These are phyloP conservation scores for Strix uralensis DNA, from an alignment of 2,113 vertebrate genomes.

Conservation along the genomic window DNA sequence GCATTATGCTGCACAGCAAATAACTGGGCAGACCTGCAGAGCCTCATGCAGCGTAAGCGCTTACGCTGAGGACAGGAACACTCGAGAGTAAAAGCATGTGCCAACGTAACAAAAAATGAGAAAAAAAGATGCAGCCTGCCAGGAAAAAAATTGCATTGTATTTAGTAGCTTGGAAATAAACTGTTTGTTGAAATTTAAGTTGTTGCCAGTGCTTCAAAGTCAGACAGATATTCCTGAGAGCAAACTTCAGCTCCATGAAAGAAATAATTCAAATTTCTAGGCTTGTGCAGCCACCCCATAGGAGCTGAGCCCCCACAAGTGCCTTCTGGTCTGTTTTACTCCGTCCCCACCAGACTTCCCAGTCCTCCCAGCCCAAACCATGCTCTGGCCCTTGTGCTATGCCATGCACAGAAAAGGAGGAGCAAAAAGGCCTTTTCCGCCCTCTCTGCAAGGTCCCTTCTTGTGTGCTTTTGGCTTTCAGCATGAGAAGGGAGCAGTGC, in stretches of 20 bases:
- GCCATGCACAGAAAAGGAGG: background rate
- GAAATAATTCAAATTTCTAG: background rate
- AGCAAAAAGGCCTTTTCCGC: background rate
- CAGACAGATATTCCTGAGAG: background rate
- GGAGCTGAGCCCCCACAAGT: background rate
- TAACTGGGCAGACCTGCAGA: background rate
- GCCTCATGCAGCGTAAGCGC: background rate
- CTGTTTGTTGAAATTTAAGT: background rate
- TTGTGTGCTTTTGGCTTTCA: background rate
- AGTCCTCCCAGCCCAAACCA: background rate
- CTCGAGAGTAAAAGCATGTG: background rate
- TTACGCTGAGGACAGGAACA: background rate
- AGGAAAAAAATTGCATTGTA: background rate
- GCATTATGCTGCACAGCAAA: background rate
- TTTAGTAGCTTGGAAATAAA: background rate
- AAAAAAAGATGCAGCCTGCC: background rate
- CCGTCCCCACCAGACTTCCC: background rate
- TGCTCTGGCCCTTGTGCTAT: accelerated
- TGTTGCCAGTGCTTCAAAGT: background rate
- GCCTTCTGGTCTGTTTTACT: background rate
- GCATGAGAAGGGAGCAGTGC: background rate
- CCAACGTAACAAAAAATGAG: background rate
- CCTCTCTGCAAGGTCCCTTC: background rate
- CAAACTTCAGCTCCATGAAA: background rate
- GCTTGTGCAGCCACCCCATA: background rate